Evolutionary conservation across 1,140 invertebrate genomes (phyloP).

Genomic region (Diuraphis noxia): DNA sequence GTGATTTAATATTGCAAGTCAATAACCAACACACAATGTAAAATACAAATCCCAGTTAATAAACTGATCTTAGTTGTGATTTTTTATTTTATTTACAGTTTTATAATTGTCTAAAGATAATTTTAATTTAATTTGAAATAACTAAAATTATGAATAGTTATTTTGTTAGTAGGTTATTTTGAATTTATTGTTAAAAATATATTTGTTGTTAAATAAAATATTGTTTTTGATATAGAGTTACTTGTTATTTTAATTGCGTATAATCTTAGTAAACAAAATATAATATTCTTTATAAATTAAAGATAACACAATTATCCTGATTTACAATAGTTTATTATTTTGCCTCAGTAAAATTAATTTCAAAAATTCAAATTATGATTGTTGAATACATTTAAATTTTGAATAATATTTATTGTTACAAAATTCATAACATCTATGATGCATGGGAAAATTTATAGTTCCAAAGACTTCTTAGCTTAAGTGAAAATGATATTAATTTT

Average conservation of each 20-base stretch:
- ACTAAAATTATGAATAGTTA: neutral
- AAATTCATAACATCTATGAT: neutral
- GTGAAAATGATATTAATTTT: neutral
- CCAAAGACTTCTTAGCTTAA: neutral
- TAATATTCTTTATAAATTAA: neutral
- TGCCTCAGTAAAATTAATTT: neutral
- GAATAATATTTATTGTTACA: neutral
- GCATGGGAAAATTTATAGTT: neutral
- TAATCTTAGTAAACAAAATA: neutral
- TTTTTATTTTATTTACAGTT: neutral
- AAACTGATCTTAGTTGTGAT: neutral
- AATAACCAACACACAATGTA: neutral
- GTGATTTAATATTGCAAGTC: neutral
- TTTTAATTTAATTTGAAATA: neutral
- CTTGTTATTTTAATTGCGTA: neutral
- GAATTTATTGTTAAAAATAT: neutral
- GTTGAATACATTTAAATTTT: neutral
- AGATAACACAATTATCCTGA: neutral
- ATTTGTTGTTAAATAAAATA: neutral
- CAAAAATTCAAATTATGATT: neutral
- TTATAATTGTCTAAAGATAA: neutral
- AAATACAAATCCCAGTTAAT: neutral
- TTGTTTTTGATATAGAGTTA: neutral
- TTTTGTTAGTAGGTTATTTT: neutral
- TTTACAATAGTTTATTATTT: neutral